phyloP scores from a whole-genome alignment of 2,113 vertebrate species.

The Ciconia stormi region DNA sequence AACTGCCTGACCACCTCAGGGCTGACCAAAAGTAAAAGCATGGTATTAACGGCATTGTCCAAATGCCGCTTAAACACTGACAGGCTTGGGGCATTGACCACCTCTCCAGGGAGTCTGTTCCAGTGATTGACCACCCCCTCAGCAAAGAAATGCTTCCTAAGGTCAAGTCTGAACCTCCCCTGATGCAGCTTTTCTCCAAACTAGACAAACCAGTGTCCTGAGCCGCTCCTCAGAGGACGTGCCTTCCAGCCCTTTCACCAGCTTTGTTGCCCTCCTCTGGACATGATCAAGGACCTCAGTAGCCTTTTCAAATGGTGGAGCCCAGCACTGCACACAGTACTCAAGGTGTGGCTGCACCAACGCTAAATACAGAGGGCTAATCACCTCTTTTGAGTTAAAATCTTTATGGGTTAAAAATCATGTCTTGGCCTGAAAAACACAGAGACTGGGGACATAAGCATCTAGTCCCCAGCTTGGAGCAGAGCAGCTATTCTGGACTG shows the following conservation, averaged over 20 bases:
- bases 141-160: not conserved
- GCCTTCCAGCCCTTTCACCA: not conserved
- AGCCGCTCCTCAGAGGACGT: not conserved
- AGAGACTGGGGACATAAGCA: not conserved
- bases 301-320: not conserved
- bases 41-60: not conserved
- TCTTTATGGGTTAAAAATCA: not conserved
- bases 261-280: not conserved
- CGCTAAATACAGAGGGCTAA: not conserved
- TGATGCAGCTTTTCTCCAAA: not conserved
- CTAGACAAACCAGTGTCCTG: not conserved
- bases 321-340: not conserved
- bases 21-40: not conserved
- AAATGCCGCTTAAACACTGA: not conserved
- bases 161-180: not conserved
- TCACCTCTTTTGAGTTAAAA: not conserved
- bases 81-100: not conserved
- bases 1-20: not conserved
- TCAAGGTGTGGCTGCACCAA: not conserved
- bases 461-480: not conserved
- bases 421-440: not conserved
- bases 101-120: not conserved
- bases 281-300: not conserved
- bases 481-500: not conserved
- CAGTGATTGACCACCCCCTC: not conserved